These are phyloP conservation scores for Periophthalmus modestus DNA, from an alignment of 2,113 vertebrate genomes.

Conservation along the genomic window DNA sequence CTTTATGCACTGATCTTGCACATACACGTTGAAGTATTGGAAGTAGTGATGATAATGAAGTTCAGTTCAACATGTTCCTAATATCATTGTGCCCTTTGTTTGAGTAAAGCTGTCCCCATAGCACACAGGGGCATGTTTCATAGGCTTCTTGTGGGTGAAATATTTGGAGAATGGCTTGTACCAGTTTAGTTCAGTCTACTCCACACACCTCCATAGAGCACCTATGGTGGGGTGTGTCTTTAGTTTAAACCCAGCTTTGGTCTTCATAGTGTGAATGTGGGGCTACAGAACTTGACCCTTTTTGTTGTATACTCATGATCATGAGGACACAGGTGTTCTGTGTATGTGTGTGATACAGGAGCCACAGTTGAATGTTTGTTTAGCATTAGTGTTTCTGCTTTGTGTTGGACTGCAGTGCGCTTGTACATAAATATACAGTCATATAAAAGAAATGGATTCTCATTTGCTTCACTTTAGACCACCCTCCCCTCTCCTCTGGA, in stretches of 20 bases:
- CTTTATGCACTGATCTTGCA: constrained; percentile 51
- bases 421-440: constrained; percentile 41
- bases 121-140: constrained; percentile 16
- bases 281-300: constrained; percentile 42
- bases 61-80: constrained; percentile 30
- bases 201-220: constrained; percentile 27
- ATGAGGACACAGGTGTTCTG: constrained; percentile 43
- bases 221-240: constrained; percentile 26
- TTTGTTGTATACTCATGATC: constrained; percentile 32
- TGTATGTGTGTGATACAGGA: constrained; percentile 49
- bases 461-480: constrained; percentile 44
- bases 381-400: constrained; percentile 53
- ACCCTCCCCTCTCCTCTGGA: constrained; percentile 11
- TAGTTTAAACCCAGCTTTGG: constrained; percentile 32
- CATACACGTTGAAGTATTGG: constrained; percentile 38
- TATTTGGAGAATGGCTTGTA: constrained; percentile 36
- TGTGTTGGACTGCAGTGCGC: constrained; percentile 57
- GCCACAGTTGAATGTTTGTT: constrained; percentile 62
- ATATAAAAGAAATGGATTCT: constrained; percentile 47
- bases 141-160: constrained; percentile 18
- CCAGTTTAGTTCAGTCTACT: constrained; percentile 25
- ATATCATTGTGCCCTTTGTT: constrained; percentile 41
- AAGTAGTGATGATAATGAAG: constrained; percentile 34
- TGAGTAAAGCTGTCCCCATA: constrained; percentile 27
- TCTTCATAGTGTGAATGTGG: constrained; percentile 44